Percentiles rank a stretch among this genome's conserved stretches.
Conservation (phyloP, 2,113 vertebrate genomes). For the Mus musculus region GRCm39 chr12:31774501-31775000, state of each 20-base stretch:
- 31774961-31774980: background rate
- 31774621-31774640: background rate
- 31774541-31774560: background rate
- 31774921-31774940: background rate
- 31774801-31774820: background rate
- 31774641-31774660: background rate
- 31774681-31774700: background rate
- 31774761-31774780: background rate
- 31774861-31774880: background rate
- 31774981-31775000: background rate
- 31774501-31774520: slow-evolving; percentile 23
- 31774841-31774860: background rate
- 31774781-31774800: background rate
- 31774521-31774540: background rate
- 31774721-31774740: background rate
- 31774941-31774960: background rate
- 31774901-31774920: background rate
- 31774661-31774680: background rate
- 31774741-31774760: background rate
- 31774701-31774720: background rate
- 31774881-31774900: background rate
- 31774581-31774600: background rate
- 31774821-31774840: background rate
- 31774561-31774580: background rate
- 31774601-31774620: background rate